phyloP scores from a whole-genome alignment of 1,140 invertebrate genomes.

The Tetragonula clypearis region DNA sequence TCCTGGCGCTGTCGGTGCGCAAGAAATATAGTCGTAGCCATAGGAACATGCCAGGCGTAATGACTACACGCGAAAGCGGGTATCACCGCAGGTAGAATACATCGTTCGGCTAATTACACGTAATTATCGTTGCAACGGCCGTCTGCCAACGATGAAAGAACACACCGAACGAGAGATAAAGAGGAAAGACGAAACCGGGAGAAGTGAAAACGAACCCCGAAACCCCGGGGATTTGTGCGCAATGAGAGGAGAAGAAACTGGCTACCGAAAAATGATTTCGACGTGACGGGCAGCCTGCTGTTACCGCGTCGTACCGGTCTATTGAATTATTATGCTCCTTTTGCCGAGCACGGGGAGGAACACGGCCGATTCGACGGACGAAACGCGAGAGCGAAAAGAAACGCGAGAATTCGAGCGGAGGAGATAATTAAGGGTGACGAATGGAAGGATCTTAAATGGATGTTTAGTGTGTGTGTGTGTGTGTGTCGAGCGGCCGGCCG shows the following conservation, averaged over 20 bases:
- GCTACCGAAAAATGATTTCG: conserved; percentile 56
- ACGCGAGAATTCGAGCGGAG: conserved; percentile 35
- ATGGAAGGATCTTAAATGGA: conserved; percentile 48
- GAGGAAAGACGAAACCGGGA: neutral
- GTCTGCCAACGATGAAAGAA: neutral
- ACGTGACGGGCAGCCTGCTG: conserved; percentile 38
- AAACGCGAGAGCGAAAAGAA: neutral
- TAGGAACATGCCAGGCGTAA: conserved; percentile 65
- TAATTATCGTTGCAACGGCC: conserved; percentile 60
- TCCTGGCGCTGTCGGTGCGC: conserved; percentile 56
- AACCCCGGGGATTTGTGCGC: too few relatives aligned
- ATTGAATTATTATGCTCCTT: conserved; percentile 53
- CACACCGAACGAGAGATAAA: too few relatives aligned
- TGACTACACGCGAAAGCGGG: conserved; percentile 58
- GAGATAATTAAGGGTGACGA: conserved; percentile 58
- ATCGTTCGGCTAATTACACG: conserved; percentile 60
- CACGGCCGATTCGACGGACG: conserved; percentile 9
- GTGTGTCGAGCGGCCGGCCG: conserved; percentile 10
- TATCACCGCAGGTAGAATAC: conserved; percentile 62
- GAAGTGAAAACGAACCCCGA: neutral
- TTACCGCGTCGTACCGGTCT: conserved; percentile 47
- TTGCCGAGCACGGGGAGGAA: conserved; percentile 1
- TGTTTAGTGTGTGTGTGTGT: conserved; percentile 51
- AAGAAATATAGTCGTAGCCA: conserved; percentile 69
- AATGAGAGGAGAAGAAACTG: conserved; percentile 18